These are phyloP conservation scores for Helleia helle DNA, from an alignment of 2,888 invertebrate genomes.

Conservation along the genomic window DNA sequence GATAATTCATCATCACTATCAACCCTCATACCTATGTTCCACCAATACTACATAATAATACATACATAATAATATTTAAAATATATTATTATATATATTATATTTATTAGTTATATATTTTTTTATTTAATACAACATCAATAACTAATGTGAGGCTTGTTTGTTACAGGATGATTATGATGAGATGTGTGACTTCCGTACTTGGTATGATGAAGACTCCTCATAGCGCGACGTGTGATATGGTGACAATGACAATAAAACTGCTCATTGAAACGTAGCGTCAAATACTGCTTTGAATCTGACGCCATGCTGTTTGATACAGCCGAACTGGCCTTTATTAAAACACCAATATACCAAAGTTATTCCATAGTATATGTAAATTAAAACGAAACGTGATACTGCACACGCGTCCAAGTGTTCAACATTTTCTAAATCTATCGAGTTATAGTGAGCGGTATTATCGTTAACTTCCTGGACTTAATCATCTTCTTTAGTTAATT, in stretches of 20 bases:
- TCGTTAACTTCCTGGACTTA: constrained; percentile 33
- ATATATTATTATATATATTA: no score
- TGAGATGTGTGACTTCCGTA: constrained; percentile 57
- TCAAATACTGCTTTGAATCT: constrained; percentile 11
- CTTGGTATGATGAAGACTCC: constrained; percentile 67
- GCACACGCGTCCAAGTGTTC: constrained; percentile 39
- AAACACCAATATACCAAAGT: constrained; percentile 67
- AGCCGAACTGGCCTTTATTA: constrained; percentile 21
- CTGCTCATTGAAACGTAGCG: constrained; percentile 5
- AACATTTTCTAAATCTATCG: constrained; percentile 27
- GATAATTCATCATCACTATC: no score
- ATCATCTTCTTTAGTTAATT: constrained; percentile 23
- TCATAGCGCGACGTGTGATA: constrained; percentile 42
- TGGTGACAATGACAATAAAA: constrained; percentile 13
- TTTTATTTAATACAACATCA: no score
- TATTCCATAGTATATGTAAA: constrained; percentile 40
- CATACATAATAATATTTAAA: no score
- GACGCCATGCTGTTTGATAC: constrained; percentile 16
- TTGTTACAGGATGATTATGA: constrained; percentile 58
- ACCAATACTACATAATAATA: no score
- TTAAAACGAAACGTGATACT: constrained; percentile 35
- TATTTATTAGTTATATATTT: no score
- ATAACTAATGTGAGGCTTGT: no score
- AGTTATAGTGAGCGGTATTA: constrained; percentile 39
- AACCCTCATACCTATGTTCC: no score